Percentiles rank a stretch among this genome's conserved stretches.
Conservation (phyloP, 2,113 vertebrate species). For the Brachypteracias leptosomus region DNA sequence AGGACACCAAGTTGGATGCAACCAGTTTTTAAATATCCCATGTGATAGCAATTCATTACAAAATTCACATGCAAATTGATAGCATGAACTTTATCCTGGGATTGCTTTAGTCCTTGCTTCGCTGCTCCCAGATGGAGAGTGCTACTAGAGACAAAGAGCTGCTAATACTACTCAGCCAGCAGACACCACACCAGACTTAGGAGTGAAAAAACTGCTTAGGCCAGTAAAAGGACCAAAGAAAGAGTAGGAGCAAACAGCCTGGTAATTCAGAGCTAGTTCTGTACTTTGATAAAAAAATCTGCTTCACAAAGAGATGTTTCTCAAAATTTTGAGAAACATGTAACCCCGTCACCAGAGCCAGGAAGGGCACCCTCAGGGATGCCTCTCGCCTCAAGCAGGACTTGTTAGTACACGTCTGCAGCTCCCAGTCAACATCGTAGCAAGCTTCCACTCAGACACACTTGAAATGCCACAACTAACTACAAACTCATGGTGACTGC, state of each 20-base stretch:
- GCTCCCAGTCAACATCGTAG: background rate
- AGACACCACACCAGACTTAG: fast-evolving
- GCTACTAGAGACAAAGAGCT: background rate
- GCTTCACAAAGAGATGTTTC: background rate
- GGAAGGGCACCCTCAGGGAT: background rate
- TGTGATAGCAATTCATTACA: background rate
- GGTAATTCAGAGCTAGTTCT: background rate
- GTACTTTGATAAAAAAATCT: background rate
- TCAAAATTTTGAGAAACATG: background rate
- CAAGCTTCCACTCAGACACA: fast-evolving
- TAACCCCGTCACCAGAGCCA: background rate
- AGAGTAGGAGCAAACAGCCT: background rate
- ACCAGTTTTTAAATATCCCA: background rate
- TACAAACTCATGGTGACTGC: fast-evolving
- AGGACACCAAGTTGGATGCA: background rate
- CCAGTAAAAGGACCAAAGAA: background rate
- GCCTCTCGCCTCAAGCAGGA: background rate
- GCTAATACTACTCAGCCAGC: background rate
- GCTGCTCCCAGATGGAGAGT: no score
- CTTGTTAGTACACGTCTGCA: fast-evolving
- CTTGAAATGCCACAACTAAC: background rate
- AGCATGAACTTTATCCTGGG: background rate
- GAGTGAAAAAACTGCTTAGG: background rate
- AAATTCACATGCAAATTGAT: background rate
- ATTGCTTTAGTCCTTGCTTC: background rate